phyloP scores from a whole-genome alignment of 2,113 vertebrate species.

The Sphyrna mokarran region DNA sequence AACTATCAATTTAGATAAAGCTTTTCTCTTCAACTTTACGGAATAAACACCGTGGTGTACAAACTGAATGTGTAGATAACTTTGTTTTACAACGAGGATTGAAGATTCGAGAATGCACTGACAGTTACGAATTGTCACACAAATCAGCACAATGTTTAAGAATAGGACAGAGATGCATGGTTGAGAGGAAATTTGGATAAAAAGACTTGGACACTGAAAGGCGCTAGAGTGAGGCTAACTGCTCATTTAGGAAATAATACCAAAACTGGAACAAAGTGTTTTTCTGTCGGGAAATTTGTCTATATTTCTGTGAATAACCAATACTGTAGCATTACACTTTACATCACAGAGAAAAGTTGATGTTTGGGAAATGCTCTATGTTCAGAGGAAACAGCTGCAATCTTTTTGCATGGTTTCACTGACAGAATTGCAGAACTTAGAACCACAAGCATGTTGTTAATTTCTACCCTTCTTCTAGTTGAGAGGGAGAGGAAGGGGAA shows the following conservation, averaged over 20 bases:
- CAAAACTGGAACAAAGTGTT: neutral
- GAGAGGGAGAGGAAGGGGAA: neutral
- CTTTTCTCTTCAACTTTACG: neutral
- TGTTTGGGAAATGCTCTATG: neutral
- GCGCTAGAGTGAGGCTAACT: neutral
- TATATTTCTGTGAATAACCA: neutral
- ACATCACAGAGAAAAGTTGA: neutral
- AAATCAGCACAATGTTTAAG: neutral
- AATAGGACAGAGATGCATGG: neutral
- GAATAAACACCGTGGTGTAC: neutral
- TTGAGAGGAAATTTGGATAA: neutral
- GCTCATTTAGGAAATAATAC: neutral
- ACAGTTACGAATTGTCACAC: neutral
- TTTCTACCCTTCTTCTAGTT: neutral
- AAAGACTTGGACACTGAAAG: neutral
- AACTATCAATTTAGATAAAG: neutral
- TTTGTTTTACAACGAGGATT: neutral
- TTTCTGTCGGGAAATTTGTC: neutral
- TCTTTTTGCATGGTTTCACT: neutral
- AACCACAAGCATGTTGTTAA: neutral
- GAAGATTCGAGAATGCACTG: neutral
- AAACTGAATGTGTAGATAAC: neutral
- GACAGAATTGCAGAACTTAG: neutral
- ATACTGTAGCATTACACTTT: neutral
- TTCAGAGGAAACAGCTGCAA: neutral